Percentiles rank a stretch among this genome's conserved stretches.
Conservation (phyloP, 2,888 invertebrate species). For the Unio delphinus region DNA sequence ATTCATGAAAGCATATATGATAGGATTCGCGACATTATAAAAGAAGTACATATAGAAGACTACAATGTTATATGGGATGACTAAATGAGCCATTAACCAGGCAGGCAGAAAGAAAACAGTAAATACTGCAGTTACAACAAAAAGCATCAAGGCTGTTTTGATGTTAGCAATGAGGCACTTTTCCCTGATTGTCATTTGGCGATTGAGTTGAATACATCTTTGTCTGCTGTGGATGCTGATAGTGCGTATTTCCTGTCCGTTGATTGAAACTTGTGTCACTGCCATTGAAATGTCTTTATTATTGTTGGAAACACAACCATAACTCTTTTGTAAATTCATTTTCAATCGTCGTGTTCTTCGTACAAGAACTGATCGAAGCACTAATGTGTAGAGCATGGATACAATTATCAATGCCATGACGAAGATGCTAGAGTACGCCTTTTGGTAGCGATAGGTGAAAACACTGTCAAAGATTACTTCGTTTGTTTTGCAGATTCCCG, state of each 20-base stretch:
- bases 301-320: conserved; percentile 26
- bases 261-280: conserved; percentile 19
- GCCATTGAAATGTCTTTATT: conserved; percentile 10
- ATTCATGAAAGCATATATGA: conserved; percentile 71
- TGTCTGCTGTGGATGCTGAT: conserved; percentile 15
- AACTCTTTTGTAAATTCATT: conserved; percentile 22
- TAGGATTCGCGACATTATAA: conserved; percentile 70
- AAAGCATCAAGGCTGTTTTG: conserved; percentile 69
- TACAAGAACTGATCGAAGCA: conserved; percentile 50
- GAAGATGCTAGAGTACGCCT: conserved; percentile 60
- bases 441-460: conserved; percentile 53
- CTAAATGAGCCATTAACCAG: conserved; percentile 61
- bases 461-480: conserved; percentile 43
- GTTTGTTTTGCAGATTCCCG: conserved; percentile 43
- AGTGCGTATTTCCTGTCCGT: conserved; percentile 20
- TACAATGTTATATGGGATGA: conserved; percentile 54
- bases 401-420: conserved; percentile 62
- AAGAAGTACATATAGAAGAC: conserved; percentile 69
- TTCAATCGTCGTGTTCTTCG: conserved; percentile 33
- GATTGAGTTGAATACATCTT: conserved; percentile 19
- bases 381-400: conserved; percentile 62
- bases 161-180: conserved; percentile 62
- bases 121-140: conserved; percentile 69
- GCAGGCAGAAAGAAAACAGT: conserved; percentile 69
- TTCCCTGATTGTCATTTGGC: conserved; percentile 50